Conservation (phyloP, 2,888 invertebrate genomes). For the Hyposoter dolosus region DNA sequence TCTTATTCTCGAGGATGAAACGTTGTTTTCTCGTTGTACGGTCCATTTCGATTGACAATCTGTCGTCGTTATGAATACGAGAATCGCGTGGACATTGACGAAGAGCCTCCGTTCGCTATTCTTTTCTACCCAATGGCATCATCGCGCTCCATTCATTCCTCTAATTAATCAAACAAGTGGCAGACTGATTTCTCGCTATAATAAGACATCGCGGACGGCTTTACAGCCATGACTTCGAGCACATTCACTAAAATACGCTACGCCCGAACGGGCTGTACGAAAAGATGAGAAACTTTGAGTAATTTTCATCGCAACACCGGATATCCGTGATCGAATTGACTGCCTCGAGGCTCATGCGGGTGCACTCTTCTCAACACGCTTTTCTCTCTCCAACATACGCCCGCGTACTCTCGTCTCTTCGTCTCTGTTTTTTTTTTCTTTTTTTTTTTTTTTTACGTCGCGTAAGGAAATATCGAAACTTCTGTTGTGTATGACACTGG, state of each 20-base stretch:
- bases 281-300: slow-evolving; percentile 31
- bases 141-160: slow-evolving; percentile 32
- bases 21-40: slow-evolving; percentile 55
- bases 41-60: slow-evolving; percentile 42
- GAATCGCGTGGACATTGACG: slow-evolving; percentile 31
- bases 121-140: slow-evolving; percentile 11
- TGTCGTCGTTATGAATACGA: slow-evolving; percentile 22
- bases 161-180: slow-evolving; percentile 40
- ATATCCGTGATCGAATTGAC: slow-evolving; percentile 82
- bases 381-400: slow-evolving; percentile 64
- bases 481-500: neutral
- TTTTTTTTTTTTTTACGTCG: neutral
- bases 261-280: neutral
- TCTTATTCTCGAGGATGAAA: neutral
- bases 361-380: slow-evolving; percentile 72
- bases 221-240: neutral
- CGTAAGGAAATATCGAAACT: neutral
- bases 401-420: slow-evolving; percentile 47
- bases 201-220: slow-evolving; percentile 3
- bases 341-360: slow-evolving; percentile 79
- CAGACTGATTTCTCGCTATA: neutral
- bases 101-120: slow-evolving; percentile 6
- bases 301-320: slow-evolving; percentile 75
- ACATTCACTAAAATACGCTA: neutral
- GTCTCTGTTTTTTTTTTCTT: slow-evolving; percentile 10